Evolutionary conservation across 2,797 vertebrate species (phyloP), one percentile per base, ranked within the genome.

Genomic region (Chromobotia macracanthus): DNA sequence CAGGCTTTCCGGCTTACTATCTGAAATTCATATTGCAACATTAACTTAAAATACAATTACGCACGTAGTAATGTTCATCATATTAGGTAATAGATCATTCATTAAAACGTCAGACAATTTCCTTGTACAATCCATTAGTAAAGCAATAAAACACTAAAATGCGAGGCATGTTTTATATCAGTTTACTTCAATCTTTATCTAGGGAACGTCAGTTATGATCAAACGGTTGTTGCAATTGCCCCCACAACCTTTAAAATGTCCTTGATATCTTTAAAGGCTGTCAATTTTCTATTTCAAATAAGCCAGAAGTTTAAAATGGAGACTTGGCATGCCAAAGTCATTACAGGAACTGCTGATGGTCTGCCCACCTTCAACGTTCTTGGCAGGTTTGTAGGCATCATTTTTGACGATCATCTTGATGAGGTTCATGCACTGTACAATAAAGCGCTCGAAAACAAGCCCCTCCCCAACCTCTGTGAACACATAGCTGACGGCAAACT

Each of bases 371-470:
- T 98, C 96, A 50, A 96, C 90, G 90, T 97, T 97, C 93, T 99
- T 99, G 83, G 94, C 93, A 70, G 96, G 96, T 88, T 97, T 98
- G 90, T 97, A 99, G 82, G 96, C 92, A 38, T 97, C 95, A 58
- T 97, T 98, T 93, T 97, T 99, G 69, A 99, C 94, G 83, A 98
- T 99, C 95, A 96, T 94, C 92, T 99, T 99, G 90, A 99, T 96
- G 87, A 99, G 95, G 91, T 96, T 98, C 97, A 99, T 97, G 92
- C 97, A 99, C 38, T 98, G 97, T 72, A 98, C 96, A 84, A 96
- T 97, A 90, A 99, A 99, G 73, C 96, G 94, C 61, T 99, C 96
- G 88, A 98, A 99, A 19, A 94, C 93, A 79, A 97, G 88, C 58
- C 96, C 96, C 85, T 97, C 94, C 21, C 96, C 97, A 35, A 92